Base-by-base conservation (phyloP, 2,113 vertebrate species). In the Australoheros scitulus region DNA sequence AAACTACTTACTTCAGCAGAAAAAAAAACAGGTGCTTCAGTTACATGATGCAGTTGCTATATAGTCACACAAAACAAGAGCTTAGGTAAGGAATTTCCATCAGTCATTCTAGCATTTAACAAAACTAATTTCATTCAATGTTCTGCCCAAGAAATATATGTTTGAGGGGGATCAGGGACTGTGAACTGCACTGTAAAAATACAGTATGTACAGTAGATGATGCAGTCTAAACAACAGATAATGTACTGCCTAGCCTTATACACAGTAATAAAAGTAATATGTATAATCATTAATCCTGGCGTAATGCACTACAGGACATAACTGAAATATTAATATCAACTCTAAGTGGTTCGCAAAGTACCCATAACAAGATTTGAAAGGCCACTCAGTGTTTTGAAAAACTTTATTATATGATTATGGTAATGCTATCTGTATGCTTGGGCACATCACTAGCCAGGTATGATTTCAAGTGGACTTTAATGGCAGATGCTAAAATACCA, bases 401-500 rank as follows among this genome's bases (percentile, higher is more conserved):
- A 76, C 59, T n/a, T 61, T 14, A 61, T 47, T 29, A 56, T 41
- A 65, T 10, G 59, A 17, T 13, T 81, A 55, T 84, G 63, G 86
- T 43, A 72, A 64, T 14, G 7, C 77, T 52, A 82, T 84, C 70
- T 34, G 15, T 38, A 18, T 26, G 32, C 82, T 68, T 36, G 32
- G 50, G 63, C 36, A 15, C 50, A 24, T 81, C 57, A 17, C 43
- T 14, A 22, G 56, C 56, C 75, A 47, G 68, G 81, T 47, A 64
- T 60, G 57, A 82, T 76, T 77, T 80, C 34, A 80, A 70, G 3
- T 68, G 55, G 76, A 63, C 65, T 14, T 85, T 83, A 64, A 65
- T n/a, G 65, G 58, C 6, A 36, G 59, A 77, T 50, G 22, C 61
- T 15, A 41, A 80, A 77, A 79, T 10, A 61, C 58, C 43, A 32